phyloP scores from a whole-genome alignment of 2,888 invertebrate genomes.

The Willowsia nigromaculata region DNA sequence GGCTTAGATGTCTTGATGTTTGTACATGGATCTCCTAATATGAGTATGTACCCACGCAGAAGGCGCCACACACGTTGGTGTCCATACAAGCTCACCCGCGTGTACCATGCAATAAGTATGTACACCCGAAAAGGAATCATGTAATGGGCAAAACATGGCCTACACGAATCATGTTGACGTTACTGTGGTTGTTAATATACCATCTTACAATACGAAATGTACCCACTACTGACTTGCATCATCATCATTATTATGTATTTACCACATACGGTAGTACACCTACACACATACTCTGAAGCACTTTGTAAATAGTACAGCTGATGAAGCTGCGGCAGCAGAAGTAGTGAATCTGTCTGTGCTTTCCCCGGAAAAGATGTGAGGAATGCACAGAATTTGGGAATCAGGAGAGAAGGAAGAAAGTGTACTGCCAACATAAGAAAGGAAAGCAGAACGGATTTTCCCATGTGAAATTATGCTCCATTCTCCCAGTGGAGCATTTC shows the following conservation, averaged over 20 bases:
- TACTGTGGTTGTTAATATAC: background rate
- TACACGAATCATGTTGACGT: slow-evolving; percentile 16
- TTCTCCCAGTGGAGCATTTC: slow-evolving; percentile 59
- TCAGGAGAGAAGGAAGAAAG: slow-evolving; percentile 25
- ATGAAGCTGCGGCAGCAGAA: background rate
- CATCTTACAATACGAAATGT: background rate
- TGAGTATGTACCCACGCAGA: background rate
- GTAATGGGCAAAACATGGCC: slow-evolving; percentile 14
- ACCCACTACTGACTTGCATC: background rate
- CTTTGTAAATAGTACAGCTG: slow-evolving; percentile 32
- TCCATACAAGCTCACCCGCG: background rate
- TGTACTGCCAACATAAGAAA: slow-evolving; percentile 24
- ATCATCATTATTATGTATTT: background rate
- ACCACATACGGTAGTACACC: background rate
- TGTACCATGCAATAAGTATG: background rate
- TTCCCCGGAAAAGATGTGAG: slow-evolving; percentile 48
- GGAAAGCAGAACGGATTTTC: slow-evolving; percentile 44
- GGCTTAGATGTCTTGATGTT: background rate
- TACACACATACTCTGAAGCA: background rate
- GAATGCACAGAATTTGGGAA: slow-evolving; percentile 62
- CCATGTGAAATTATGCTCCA: slow-evolving; percentile 48
- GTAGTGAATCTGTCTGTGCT: slow-evolving; percentile 40
- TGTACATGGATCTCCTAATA: slow-evolving; percentile 15
- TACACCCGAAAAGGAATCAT: slow-evolving; percentile 9
- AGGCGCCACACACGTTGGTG: no score